Percentiles rank a stretch among this genome's conserved stretches.
Conservation (phyloP, 2,797 vertebrate genomes). For the Arnoldichthys spilopterus region DNA sequence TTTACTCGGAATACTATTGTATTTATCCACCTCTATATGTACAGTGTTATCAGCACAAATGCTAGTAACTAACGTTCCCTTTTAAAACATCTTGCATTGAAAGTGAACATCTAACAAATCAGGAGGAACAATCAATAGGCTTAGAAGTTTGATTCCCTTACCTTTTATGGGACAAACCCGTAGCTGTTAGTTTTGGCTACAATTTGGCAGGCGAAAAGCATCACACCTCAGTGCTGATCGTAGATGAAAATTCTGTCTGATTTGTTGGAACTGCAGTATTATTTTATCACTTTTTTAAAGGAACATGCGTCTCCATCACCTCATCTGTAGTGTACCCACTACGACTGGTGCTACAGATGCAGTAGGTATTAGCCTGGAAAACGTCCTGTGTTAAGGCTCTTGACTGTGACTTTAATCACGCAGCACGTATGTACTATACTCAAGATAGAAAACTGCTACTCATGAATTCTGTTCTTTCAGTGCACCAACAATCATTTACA, state of each 20-base stretch:
- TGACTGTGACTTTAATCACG: not conserved
- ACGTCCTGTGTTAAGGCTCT: not conserved
- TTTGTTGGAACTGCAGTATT: not conserved
- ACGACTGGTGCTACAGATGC: no score
- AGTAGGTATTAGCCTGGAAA: not conserved
- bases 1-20: not conserved
- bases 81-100: not conserved
- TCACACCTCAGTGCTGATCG: not conserved
- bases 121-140: not conserved
- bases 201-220: not conserved
- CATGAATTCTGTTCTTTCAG: no score
- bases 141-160: not conserved
- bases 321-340: no score
- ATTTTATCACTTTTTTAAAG: not conserved
- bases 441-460: not conserved
- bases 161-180: not conserved
- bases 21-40: not conserved
- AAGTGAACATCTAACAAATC: not conserved
- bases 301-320: not conserved
- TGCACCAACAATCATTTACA: slow-evolving; percentile 4
- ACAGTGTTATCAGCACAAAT: not conserved
- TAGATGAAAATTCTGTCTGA: not conserved
- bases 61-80: not conserved
- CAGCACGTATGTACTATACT: not conserved
- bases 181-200: not conserved